Percentiles rank a stretch among this genome's conserved stretches.
Conservation (phyloP, 2,888 invertebrate species). For the Allophyes oxyacanthae region DNA sequence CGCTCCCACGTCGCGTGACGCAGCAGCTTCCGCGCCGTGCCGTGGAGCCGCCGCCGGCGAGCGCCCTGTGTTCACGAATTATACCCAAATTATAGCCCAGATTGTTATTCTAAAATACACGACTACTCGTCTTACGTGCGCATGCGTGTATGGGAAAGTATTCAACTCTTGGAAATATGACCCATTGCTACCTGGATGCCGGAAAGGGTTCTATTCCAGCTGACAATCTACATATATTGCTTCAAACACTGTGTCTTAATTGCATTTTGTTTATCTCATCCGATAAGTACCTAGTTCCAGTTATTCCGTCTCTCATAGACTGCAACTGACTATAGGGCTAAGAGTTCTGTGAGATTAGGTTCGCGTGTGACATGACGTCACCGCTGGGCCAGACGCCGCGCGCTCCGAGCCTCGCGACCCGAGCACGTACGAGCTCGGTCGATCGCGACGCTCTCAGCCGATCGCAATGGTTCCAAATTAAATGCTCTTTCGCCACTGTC, state of each 20-base stretch:
- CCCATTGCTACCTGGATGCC: no score
- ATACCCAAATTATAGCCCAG: conserved; percentile 41
- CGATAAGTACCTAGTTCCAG: no score
- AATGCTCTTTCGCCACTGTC: conserved; percentile 5
- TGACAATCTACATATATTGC: no score
- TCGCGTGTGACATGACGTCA: conserved; percentile 8
- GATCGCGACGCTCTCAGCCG: conserved; percentile 1
- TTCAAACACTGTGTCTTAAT: no score
- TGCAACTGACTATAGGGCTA: not conserved
- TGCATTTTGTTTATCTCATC: no score
- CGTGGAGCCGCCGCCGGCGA: not conserved
- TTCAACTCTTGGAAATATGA: not conserved
- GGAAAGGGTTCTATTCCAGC: no score
- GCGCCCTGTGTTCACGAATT: conserved; percentile 41
- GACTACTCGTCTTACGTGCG: conserved; percentile 30
- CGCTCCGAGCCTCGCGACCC: not conserved
- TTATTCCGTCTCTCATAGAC: no score
- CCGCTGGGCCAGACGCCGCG: not conserved
- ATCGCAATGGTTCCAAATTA: conserved; percentile 4
- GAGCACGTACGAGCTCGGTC: conserved; percentile 14
- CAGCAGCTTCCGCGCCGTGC: conserved; percentile 43
- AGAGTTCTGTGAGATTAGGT: not conserved
- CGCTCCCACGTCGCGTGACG: conserved; percentile 51
- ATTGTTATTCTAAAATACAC: conserved; percentile 38
- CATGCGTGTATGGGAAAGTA: conserved; percentile 14